Percentiles rank a stretch among this genome's conserved stretches.
phyloP scores from a whole-genome alignment of 2,797 vertebrate species.

The Emys orbicularis region DNA sequence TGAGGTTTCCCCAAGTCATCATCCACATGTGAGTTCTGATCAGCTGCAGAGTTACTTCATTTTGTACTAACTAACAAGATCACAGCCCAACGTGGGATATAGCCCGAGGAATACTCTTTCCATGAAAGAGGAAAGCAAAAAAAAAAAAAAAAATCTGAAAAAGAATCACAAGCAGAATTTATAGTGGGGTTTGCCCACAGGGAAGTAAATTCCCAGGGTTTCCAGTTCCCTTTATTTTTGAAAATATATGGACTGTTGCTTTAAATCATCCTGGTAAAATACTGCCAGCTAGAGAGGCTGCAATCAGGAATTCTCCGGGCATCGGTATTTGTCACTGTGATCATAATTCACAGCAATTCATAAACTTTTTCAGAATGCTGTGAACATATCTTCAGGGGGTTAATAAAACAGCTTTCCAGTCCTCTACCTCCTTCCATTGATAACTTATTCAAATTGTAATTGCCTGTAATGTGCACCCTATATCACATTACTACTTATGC shows the following conservation, averaged over 20 bases:
- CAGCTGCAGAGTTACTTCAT: neutral
- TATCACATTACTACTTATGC: conserved; percentile 69
- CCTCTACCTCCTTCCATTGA: conserved; percentile 64
- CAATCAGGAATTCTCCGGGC: conserved; percentile 62
- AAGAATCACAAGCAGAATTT: conserved; percentile 48
- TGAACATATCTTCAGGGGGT: conserved; percentile 73
- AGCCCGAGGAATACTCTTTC: conserved; percentile 1
- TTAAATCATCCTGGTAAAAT: conserved; percentile 67
- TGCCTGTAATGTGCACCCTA: conserved; percentile 72
- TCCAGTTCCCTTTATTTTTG: conserved; percentile 57
- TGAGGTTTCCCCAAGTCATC: neutral
- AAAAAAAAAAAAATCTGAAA: conserved; percentile 51
- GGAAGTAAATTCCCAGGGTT: conserved; percentile 47
- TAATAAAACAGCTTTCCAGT: conserved; percentile 78
- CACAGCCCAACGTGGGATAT: neutral
- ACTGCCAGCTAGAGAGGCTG: conserved; percentile 39
- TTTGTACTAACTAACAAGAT: neutral
- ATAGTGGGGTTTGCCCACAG: conserved; percentile 32
- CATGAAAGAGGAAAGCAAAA: conserved; percentile 47
- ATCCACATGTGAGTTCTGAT: neutral
- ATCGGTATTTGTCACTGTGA: conserved; percentile 50
- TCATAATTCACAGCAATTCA: conserved; percentile 74
- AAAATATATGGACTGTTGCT: conserved; percentile 57
- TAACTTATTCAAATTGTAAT: conserved; percentile 83
- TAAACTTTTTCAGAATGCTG: conserved; percentile 72